Evolutionary conservation across 2,797 vertebrate species (phyloP).

Genomic region (Uromys caudimaculatus): DNA sequence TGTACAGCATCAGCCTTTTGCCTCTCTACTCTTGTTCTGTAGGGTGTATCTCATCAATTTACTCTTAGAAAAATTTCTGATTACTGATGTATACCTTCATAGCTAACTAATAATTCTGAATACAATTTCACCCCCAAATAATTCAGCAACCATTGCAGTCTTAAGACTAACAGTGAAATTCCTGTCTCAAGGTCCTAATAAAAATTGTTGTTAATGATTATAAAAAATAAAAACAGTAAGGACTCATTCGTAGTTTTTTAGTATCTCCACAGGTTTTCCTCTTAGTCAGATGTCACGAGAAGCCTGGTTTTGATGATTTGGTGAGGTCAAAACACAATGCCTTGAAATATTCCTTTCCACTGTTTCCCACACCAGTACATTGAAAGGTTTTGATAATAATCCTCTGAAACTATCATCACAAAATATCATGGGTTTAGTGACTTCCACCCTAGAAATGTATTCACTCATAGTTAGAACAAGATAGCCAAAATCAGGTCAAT

Average conservation of each 20-base stretch:
- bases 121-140: not conserved
- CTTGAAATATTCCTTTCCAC: not conserved
- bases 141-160: not conserved
- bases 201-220: not conserved
- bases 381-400: not conserved
- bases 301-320: accelerated
- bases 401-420: not conserved
- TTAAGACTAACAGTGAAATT: not conserved
- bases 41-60: not conserved
- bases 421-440: not conserved
- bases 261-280: not conserved
- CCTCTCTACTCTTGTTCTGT: not conserved
- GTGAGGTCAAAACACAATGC: not conserved
- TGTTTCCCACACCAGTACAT: not conserved
- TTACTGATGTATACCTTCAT: not conserved
- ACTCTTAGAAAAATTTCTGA: not conserved
- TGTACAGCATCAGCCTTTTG: not conserved
- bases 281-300: not conserved
- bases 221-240: not conserved
- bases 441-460: not conserved
- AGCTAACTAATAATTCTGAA: not conserved
- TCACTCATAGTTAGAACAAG: not conserved
- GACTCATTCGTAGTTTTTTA: not conserved
- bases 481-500: not conserved
- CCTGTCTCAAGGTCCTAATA: not conserved